phyloP scores from a whole-genome alignment of 2,113 vertebrate species.

The Channa argus region DNA sequence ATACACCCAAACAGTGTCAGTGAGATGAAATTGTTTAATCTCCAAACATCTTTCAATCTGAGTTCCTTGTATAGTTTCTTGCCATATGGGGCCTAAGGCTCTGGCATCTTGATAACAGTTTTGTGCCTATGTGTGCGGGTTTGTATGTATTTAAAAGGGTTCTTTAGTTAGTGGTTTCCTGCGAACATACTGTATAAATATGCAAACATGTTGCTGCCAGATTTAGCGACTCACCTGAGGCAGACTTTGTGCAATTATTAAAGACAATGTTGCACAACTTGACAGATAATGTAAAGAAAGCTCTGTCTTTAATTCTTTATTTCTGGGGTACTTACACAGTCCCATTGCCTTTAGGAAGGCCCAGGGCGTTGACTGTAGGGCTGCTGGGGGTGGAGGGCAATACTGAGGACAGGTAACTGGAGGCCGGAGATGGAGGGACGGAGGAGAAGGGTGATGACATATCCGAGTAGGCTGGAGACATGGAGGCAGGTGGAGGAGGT shows the following conservation, averaged over 20 bases:
- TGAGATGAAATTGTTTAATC: conserved; percentile 27
- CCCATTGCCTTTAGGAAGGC: conserved; percentile 91
- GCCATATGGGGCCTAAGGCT: neutral
- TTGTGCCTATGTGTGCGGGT: conserved; percentile 25
- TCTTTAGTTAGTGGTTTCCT: conserved; percentile 40
- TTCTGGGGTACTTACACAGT: conserved; percentile 79
- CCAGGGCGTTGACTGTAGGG: conserved; percentile 89
- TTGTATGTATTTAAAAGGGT: conserved; percentile 17
- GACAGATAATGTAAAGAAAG: conserved; percentile 3
- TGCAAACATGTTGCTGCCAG: conserved; percentile 68
- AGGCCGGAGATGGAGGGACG: conserved; percentile 86
- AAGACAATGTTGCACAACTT: neutral
- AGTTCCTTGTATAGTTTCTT: conserved; percentile 22
- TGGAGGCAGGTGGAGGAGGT: conserved; percentile 75
- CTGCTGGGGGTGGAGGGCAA: conserved; percentile 87
- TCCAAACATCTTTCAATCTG: conserved; percentile 23
- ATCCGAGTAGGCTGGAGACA: conserved; percentile 71
- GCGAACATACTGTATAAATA: conserved; percentile 73
- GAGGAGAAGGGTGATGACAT: conserved; percentile 81
- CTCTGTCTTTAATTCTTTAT: neutral
- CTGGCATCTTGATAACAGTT: conserved; percentile 14
- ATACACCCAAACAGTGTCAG: neutral
- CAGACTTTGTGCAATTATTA: neutral
- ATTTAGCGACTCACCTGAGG: conserved; percentile 9
- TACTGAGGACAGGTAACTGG: conserved; percentile 92